Base-by-base conservation (phyloP, 2,888 invertebrate species). In the Xestoiulus laeticollis region DNA sequence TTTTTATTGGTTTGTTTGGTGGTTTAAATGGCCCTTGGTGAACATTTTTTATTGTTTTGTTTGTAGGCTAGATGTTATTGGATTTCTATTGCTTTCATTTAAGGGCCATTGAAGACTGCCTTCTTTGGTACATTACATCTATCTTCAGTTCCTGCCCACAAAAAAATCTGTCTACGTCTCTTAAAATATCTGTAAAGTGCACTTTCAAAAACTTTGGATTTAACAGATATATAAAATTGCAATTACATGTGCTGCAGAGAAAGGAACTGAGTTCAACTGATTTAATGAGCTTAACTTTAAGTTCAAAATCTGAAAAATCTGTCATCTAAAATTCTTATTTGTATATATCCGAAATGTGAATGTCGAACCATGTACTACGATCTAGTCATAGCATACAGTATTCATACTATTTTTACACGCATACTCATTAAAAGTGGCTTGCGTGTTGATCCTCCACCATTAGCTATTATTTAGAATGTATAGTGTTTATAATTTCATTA, bases 401-500 rank as follows among this genome's bases (percentile, higher is more conserved):
- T 48, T 10, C 12, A 48, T 19, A 59, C 6, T n/a, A 59, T 59
- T n/a, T 59, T 59, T n/a, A 19, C n/a, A 59, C n/a, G 59, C 59
- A 22, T 59, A 22, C 1, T n/a, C 59, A 59, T 59, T 59, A 59
- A 59, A n/a, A 8, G 59, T 38, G 59, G 59, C 8, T 59, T n/a
- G 59, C 59, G 59, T 59, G 59, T 59, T 59, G 59, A 59, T 59
- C n/a, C 22, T 53, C 19, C n/a, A n/a, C 59, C n/a, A 59, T 59
- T 59, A 59, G 59, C 59, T 16, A 59, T 5, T 59, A 59, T 59
- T 59, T 59, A 22, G n/a, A 59, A 59, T 59, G n/a, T n/a, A 22
- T n/a, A 59, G n/a, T 59, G n/a, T n/a, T 6, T n/a, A 59, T 59
- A 59, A 59, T 59, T 59, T 59, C 59, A 59, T 59, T 59, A 59